A percentile compares a stretch with the other conserved stretches of the same genome.
These are phyloP conservation scores for Pinna nobilis DNA, from an alignment of 1,140 invertebrate genomes.

Conservation along the genomic window DNA sequence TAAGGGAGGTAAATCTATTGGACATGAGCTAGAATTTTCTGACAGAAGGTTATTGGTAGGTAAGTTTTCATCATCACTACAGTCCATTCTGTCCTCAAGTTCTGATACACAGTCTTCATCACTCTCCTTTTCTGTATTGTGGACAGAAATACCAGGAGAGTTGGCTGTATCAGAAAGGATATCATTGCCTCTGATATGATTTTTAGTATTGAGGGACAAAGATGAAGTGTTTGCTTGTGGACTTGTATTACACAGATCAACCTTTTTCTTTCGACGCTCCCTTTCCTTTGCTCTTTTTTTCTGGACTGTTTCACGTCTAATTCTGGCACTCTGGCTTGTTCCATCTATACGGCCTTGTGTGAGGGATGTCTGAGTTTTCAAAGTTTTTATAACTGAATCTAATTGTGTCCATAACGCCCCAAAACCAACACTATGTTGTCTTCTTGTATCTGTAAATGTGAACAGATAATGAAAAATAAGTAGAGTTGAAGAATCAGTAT, in stretches of 20 bases:
- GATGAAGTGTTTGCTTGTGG: not conserved
- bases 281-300: not conserved
- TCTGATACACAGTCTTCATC: not conserved
- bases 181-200: not conserved
- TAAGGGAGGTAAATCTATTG: too few species aligned
- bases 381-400: slow-evolving; percentile 10
- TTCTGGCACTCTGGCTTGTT: not conserved
- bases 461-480: not conserved
- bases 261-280: not conserved
- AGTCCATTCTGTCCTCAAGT: not conserved
- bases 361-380: slow-evolving; percentile 1
- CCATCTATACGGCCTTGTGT: not conserved
- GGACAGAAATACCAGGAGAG: too few species aligned
- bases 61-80: too few species aligned
- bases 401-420: not conserved
- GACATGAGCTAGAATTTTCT: too few species aligned
- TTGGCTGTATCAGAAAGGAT: too few species aligned
- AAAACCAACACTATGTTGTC: slow-evolving; percentile 5
- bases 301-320: not conserved
- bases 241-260: slow-evolving; percentile 5
- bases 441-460: slow-evolving; percentile 20
- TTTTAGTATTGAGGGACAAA: too few species aligned
- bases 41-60: too few species aligned
- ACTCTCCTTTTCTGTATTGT: not conserved
- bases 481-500: not conserved